Percentiles rank a stretch among this genome's conserved stretches.
Conservation (phyloP, 2,888 invertebrate species). For the Nasonovia ribisnigri region DNA sequence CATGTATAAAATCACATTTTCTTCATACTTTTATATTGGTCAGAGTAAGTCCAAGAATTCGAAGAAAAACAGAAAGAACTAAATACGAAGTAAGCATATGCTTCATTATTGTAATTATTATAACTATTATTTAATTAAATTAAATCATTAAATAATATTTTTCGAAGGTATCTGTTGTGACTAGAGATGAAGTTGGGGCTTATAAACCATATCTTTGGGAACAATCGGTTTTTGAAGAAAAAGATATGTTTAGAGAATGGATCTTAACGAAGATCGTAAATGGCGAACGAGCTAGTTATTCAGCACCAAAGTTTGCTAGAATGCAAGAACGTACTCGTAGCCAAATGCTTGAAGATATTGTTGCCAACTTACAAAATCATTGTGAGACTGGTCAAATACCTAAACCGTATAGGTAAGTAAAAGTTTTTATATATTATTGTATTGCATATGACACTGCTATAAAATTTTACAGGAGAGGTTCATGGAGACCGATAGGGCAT, state of each 20-base stretch:
- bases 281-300: constrained; percentile 92
- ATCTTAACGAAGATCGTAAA: constrained; percentile 93
- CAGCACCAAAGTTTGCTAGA: constrained; percentile 93
- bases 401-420: constrained; percentile 84
- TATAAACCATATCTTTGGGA: constrained; percentile 97
- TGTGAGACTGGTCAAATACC: constrained; percentile 96
- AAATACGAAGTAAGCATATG: constrained; percentile 77
- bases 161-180: constrained; percentile 84
- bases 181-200: constrained; percentile 93
- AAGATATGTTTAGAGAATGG: constrained; percentile 96
- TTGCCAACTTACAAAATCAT: constrained; percentile 92
- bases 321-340: constrained; percentile 91
- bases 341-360: constrained; percentile 94
- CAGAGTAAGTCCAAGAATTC: constrained; percentile 87
- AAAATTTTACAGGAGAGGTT: constrained; percentile 75
- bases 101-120: not conserved
- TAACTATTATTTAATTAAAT: not conserved
- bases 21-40: constrained; percentile 94
- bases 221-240: constrained; percentile 93
- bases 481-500: constrained; percentile 94
- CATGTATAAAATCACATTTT: constrained; percentile 95
- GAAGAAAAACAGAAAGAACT: constrained; percentile 80
- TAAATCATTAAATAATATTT: not conserved
- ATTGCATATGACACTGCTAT: not conserved
- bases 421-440: not conserved